These are phyloP conservation scores for Camelus bactrianus DNA, from an alignment of 2,113 vertebrate species.

Conservation along the genomic window DNA sequence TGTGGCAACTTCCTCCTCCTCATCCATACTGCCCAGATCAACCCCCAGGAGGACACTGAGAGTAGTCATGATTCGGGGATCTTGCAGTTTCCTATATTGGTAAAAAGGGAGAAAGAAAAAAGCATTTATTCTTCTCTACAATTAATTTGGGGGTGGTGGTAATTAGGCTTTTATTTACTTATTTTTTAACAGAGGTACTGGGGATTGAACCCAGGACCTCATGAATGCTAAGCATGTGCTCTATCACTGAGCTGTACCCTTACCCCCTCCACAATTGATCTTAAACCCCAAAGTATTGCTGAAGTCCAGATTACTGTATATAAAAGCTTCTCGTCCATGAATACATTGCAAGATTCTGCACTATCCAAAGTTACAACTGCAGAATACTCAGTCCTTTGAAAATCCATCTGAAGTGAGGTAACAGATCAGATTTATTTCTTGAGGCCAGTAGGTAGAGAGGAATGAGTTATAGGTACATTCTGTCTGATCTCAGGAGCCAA, in stretches of 20 bases:
- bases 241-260: too few species aligned
- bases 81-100: conserved; percentile 91
- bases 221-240: too few species aligned
- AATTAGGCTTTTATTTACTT: too few species aligned
- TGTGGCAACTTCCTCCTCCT: conserved; percentile 91
- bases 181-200: too few species aligned
- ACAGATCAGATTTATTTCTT: background rate
- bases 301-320: background rate
- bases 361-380: background rate
- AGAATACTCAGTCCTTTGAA: background rate
- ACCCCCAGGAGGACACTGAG: conserved; percentile 94
- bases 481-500: background rate
- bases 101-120: background rate
- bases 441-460: background rate
- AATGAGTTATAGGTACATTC: too few species aligned
- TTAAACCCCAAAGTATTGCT: background rate
- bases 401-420: background rate
- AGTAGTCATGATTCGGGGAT: conserved; percentile 95
- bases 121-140: background rate
- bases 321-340: background rate
- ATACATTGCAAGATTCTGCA: background rate
- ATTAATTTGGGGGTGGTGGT: background rate
- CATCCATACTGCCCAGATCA: conserved; percentile 92
- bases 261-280: background rate
- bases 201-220: too few species aligned